A percentile compares a stretch with the other conserved stretches of the same genome.
Conservation (phyloP, 2,797 vertebrate species). For the Alca torda region DNA sequence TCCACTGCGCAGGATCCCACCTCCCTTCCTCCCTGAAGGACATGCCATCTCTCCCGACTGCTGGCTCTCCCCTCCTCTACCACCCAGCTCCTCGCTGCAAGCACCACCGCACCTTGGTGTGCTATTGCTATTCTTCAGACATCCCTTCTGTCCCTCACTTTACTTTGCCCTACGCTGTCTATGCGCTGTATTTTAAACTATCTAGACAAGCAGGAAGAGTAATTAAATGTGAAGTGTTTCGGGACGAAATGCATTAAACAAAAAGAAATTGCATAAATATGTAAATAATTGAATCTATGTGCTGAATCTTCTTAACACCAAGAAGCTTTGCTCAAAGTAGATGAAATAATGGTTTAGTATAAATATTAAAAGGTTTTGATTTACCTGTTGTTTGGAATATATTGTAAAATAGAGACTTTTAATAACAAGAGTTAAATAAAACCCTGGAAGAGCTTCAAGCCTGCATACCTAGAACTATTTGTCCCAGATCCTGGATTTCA, state of each 20-base stretch:
- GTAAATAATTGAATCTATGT: slow-evolving; percentile 41
- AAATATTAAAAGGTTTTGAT: slow-evolving; percentile 34
- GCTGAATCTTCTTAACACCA: slow-evolving; percentile 12
- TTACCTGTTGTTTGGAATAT: slow-evolving; percentile 29
- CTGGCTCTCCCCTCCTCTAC: neutral
- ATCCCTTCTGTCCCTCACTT: neutral
- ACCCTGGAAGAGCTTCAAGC: neutral
- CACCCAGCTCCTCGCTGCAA: neutral
- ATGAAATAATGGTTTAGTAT: neutral
- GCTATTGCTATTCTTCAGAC: neutral
- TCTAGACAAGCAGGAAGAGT: slow-evolving; percentile 17
- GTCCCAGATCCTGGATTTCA: neutral
- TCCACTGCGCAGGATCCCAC: neutral
- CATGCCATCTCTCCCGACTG: neutral
- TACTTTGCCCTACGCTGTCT: neutral
- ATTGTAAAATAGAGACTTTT: slow-evolving; percentile 2
- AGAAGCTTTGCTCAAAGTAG: neutral
- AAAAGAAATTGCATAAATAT: slow-evolving; percentile 22
- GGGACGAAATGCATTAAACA: neutral
- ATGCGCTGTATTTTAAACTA: neutral
- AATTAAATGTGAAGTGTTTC: slow-evolving; percentile 17
- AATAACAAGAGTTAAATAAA: neutral
- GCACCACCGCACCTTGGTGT: neutral
- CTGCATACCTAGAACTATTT: neutral
- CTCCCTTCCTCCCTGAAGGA: neutral